These are phyloP conservation scores for Drosophila paramelanica DNA, from an alignment of 2,888 invertebrate species.

Conservation along the genomic window DNA sequence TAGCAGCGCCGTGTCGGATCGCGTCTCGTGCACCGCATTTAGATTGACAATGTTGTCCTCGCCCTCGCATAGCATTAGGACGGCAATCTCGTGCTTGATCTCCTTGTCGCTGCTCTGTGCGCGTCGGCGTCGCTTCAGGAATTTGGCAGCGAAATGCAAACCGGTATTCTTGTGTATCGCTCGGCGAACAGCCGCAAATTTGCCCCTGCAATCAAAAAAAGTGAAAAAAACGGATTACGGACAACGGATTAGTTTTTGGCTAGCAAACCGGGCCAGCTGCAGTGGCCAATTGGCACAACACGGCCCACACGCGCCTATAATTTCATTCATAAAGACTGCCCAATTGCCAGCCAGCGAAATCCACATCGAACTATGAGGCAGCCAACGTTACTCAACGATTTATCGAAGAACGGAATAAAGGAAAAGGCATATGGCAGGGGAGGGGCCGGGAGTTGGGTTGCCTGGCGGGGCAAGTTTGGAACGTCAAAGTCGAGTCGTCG, in stretches of 20 bases:
- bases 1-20: conserved; percentile 92
- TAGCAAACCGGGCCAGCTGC: conserved; percentile 40
- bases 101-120: conserved; percentile 94
- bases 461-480: conserved; percentile 6
- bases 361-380: conserved; percentile 22
- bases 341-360: conserved; percentile 48
- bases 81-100: conserved; percentile 97
- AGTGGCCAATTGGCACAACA: conserved; percentile 14
- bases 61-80: conserved; percentile 93
- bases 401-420: conserved; percentile 30
- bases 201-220: conserved; percentile 91
- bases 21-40: conserved; percentile 94
- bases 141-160: conserved; percentile 97
- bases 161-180: conserved; percentile 94
- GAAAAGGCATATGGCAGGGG: conserved; percentile 1
- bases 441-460: neutral
- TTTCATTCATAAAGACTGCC: conserved; percentile 62
- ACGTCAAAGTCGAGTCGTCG: conserved; percentile 50
- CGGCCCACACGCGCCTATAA: conserved; percentile 45
- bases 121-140: conserved; percentile 95
- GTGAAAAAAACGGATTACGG: neutral
- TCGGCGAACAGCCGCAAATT: conserved; percentile 97
- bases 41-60: conserved; percentile 94
- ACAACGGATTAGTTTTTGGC: conserved; percentile 41
- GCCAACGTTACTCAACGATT: conserved; percentile 49